Percentiles rank a stretch among this genome's conserved stretches.
These are phyloP conservation scores for Phalacrocorax brasilianus DNA, from an alignment of 2,113 vertebrate species.

Conservation along the genomic window DNA sequence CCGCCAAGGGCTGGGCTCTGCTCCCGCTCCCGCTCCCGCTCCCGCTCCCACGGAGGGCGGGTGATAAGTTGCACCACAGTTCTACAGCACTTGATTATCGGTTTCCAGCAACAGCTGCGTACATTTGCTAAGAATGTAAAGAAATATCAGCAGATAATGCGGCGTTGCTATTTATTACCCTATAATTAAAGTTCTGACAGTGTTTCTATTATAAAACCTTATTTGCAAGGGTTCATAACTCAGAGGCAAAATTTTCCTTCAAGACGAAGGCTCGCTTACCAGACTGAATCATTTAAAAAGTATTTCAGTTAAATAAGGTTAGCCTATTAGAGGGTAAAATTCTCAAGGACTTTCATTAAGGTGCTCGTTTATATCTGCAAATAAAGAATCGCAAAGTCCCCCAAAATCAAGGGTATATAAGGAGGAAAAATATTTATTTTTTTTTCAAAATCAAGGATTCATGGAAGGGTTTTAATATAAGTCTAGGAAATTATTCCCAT, in stretches of 20 bases:
- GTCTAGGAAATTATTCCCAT: constrained; percentile 59
- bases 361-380: constrained; percentile 10
- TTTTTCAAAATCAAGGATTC: neutral
- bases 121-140: constrained; percentile 46
- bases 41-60: neutral
- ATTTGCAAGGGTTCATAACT: constrained; percentile 78
- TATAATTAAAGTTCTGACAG: constrained; percentile 78
- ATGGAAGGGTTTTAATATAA: constrained; percentile 28
- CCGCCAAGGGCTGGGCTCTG: too few relatives aligned
- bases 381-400: neutral
- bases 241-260: constrained; percentile 64
- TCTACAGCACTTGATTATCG: constrained; percentile 56
- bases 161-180: constrained; percentile 78
- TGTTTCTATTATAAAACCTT: constrained; percentile 72
- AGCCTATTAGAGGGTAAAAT: constrained; percentile 51
- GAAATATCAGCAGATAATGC: constrained; percentile 75
- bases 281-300: constrained; percentile 2
- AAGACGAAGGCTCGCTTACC: constrained; percentile 33
- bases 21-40: too few relatives aligned
- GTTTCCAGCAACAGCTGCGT: constrained; percentile 76
- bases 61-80: constrained; percentile 34
- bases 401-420: neutral
- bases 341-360: constrained; percentile 46
- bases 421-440: neutral
- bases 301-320: constrained; percentile 34